Conservation (phyloP, 2,797 vertebrate genomes). For the Acrossocheilus wenchowensis region DNA sequence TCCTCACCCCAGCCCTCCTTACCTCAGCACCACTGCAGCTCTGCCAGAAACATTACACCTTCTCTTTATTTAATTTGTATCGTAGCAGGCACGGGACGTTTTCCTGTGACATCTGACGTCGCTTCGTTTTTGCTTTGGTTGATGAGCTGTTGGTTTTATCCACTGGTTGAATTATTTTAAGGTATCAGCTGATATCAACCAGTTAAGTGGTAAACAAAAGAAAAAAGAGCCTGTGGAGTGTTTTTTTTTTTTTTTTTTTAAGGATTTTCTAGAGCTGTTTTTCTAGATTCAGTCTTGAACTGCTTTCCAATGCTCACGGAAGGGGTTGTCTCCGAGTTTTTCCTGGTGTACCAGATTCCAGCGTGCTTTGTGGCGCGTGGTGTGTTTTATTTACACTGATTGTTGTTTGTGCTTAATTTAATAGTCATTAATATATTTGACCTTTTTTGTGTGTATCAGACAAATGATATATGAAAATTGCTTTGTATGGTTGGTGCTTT, state of each 20-base stretch:
- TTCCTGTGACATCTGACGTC: conserved; percentile 21
- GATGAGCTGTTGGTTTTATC: conserved; percentile 30
- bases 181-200: conserved; percentile 28
- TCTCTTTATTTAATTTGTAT: conserved; percentile 32
- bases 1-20: conserved; percentile 34
- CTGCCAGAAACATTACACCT: conserved; percentile 42
- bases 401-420: conserved; percentile 84
- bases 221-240: conserved; percentile 51
- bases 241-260: conserved; percentile 10
- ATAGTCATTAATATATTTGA: conserved; percentile 88
- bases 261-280: conserved; percentile 10
- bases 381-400: conserved; percentile 77
- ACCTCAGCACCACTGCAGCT: conserved; percentile 51
- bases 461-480: conserved; percentile 75
- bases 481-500: conserved; percentile 85
- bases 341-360: conserved; percentile 64
- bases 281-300: conserved; percentile 43
- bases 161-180: conserved; percentile 42
- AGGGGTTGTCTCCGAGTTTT: conserved; percentile 58
- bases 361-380: conserved; percentile 77
- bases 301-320: conserved; percentile 34
- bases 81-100: conserved; percentile 12
- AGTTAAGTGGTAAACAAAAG: conserved; percentile 24
- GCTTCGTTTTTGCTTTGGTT: neutral
- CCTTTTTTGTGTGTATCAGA: conserved; percentile 78